phyloP scores from a whole-genome alignment of 2,113 vertebrate species.

The Petroica traversi region DNA sequence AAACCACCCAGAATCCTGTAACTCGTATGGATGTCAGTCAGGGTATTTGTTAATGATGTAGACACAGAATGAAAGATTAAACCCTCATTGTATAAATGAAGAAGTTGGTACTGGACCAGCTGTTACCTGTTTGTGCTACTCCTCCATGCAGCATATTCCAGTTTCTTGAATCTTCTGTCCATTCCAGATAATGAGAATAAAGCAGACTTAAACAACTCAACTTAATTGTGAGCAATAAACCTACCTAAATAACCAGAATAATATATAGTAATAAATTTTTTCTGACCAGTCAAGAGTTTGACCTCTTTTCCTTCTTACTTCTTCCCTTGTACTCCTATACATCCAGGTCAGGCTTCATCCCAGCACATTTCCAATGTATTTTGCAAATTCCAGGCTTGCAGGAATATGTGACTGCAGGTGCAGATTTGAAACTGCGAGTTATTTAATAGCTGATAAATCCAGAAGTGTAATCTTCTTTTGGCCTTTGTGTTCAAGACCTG shows the following conservation, averaged over 20 bases:
- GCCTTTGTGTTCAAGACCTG: neutral
- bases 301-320: neutral
- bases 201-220: neutral
- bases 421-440: neutral
- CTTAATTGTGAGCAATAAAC: neutral
- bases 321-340: neutral
- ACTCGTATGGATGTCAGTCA: rapidly evolving
- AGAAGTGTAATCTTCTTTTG: constrained; percentile 13
- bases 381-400: neutral
- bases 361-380: neutral
- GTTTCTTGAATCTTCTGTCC: neutral
- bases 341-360: rapidly evolving
- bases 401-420: neutral
- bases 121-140: neutral
- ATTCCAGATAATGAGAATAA: neutral
- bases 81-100: neutral
- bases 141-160: neutral
- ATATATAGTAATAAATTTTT: neutral
- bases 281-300: neutral
- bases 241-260: neutral
- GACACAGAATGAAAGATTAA: neutral
- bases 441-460: constrained; percentile 12
- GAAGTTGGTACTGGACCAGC: neutral
- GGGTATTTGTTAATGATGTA: neutral
- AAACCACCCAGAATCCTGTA: rapidly evolving